These are phyloP conservation scores for pig (Sus scrofa) DNA, from an alignment of 2,113 vertebrate genomes.

Conservation along the genomic window T2T-Sscrofa CM000822.6:3124501-3125000, in stretches of 20 bases:
- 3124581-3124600: background rate
- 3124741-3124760: slow-evolving; percentile 79
- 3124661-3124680: slow-evolving; percentile 81
- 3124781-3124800: slow-evolving; percentile 80
- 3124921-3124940: too few species aligned
- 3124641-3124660: slow-evolving; percentile 78
- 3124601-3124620: background rate
- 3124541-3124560: slow-evolving; percentile 3
- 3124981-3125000: background rate
- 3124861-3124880: background rate
- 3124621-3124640: slow-evolving; percentile 78
- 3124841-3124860: slow-evolving; percentile 14
- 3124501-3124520: slow-evolving; percentile 5
- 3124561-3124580: slow-evolving; percentile 50
- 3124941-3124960: background rate
- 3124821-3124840: slow-evolving; percentile 34
- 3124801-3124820: slow-evolving; percentile 45
- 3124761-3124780: slow-evolving; percentile 80
- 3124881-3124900: slow-evolving; percentile 13
- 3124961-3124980: background rate
- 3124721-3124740: slow-evolving; percentile 75
- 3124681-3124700: slow-evolving; percentile 56
- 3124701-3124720: slow-evolving; percentile 62
- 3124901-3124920: slow-evolving; percentile 9
- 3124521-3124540: background rate